A percentile compares a stretch with the other conserved stretches of the same genome.
Evolutionary conservation across 2,797 vertebrate species (phyloP).

Genomic region (Sebastes cheni): DNA sequence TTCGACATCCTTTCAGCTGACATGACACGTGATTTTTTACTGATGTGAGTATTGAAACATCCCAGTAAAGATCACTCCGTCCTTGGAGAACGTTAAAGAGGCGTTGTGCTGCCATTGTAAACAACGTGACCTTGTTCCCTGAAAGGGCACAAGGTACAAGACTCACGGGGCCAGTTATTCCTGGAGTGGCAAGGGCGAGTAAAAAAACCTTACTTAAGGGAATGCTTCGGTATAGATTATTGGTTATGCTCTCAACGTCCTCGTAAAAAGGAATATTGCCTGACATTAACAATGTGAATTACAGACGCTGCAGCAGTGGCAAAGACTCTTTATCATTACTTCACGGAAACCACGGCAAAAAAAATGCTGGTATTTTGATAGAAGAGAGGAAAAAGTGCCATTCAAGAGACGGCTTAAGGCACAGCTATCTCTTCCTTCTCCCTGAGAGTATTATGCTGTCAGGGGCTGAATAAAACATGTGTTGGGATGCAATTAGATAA

Average conservation of each 20-base stretch:
- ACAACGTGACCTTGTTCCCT: conserved; percentile 67
- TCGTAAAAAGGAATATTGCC: conserved; percentile 30
- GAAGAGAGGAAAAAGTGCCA: conserved; percentile 23
- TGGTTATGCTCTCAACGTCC: conserved; percentile 38
- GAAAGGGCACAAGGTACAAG: conserved; percentile 55
- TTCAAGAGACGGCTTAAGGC: conserved; percentile 45
- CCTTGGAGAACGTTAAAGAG: conserved; percentile 47
- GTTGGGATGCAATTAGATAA: conserved; percentile 68
- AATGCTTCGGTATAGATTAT: conserved; percentile 38
- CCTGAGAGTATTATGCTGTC: conserved; percentile 53
- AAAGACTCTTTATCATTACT: conserved; percentile 10
- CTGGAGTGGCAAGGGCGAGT: conserved; percentile 33
- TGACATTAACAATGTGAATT: conserved; percentile 44
- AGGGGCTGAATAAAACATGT: conserved; percentile 66
- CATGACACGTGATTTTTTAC: not conserved
- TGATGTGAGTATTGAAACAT: conserved; percentile 19
- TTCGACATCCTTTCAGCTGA: not conserved
- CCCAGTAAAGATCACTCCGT: conserved; percentile 25
- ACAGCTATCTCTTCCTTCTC: conserved; percentile 40
- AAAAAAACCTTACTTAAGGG: conserved; percentile 19
- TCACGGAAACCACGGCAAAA: not conserved
- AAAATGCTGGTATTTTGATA: conserved; percentile 36
- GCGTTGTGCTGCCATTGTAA: conserved; percentile 45
- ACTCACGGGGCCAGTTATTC: conserved; percentile 55
- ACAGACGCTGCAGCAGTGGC: conserved; percentile 1